Evolutionary conservation across 2,888 invertebrate species (phyloP), one percentile per base, ranked within the genome.

Genomic region (Deilephila porcellus): DNA sequence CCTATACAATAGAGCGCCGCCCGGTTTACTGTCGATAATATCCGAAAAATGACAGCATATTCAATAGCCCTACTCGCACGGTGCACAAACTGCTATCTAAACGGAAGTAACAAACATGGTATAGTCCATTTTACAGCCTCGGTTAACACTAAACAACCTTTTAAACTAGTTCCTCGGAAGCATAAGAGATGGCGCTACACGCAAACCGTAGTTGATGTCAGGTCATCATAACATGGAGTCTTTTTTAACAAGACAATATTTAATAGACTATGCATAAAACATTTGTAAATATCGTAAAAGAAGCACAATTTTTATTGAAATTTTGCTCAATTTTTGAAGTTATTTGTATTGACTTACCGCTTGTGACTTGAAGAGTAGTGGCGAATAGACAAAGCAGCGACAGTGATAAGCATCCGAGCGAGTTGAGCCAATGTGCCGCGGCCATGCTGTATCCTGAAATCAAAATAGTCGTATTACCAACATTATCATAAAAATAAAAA

Each of bases 391-490:
- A 96, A 95, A 97, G 95, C 92, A 97, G 96, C 94, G 96, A 96
- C 95, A 96, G 96, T 94, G 96, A 96, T 95, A 97, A 96, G 96
- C 96, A 96, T 96, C 96, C 96, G 96, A 96, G 96, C 96, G 96
- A 96, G 96, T 96, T 96, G 96, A 96, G 96, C 97, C 97, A 96
- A 96, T 96, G 96, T 97, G 96, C 96, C 96, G 97, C 96, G 96
- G 97, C 97, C 97, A 97, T 97, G 96, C 96, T 97, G 97, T 96
- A 96, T 96, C 97, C 97, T 97, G 90, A 92, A 78, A 79, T 11
- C 17, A 52, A 52, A 67, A 52, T 67, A 3, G 17, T 17, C 25
- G 4, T 60, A 11, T 32, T 32, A 63, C 25, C 8, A 25, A 25
- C 20, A 14, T 17, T 29, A 25, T 25, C 14, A 14, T n/a, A 25